Evolutionary conservation across 2,113 vertebrate species (phyloP).

Genomic region (Motacilla alba): DNA sequence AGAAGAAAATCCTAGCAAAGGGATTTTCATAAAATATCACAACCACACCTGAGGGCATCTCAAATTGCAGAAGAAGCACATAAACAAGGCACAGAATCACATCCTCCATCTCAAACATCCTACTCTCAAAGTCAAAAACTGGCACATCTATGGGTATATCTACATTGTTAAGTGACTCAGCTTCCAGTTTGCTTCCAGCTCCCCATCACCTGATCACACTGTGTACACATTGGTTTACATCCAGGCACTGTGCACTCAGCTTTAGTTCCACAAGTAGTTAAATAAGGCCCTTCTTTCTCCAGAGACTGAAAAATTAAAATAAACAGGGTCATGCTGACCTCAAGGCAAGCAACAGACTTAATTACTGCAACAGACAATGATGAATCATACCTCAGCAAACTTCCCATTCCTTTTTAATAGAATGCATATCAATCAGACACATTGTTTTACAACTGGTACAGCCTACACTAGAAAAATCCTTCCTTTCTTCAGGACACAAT

Average conservation of each 20-base stretch:
- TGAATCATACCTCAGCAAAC: slow-evolving; percentile 55
- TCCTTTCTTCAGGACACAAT: not conserved
- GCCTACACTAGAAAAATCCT: not conserved
- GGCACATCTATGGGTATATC: not conserved
- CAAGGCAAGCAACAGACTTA: slow-evolving; percentile 27
- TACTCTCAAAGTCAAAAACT: not conserved
- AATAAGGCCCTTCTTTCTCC: not conserved
- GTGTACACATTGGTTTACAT: not conserved
- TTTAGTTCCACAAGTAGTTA: not conserved
- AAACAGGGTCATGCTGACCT: slow-evolving; percentile 53
- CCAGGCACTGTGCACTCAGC: not conserved
- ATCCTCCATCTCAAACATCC: not conserved
- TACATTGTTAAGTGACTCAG: not conserved
- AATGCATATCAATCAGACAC: slow-evolving; percentile 26
- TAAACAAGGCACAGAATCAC: not conserved
- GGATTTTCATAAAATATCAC: too few relatives aligned
- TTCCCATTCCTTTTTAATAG: slow-evolving; percentile 3
- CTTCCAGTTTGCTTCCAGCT: not conserved
- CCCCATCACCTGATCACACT: not conserved
- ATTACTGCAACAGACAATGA: slow-evolving; percentile 24
- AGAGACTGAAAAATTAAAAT: not conserved
- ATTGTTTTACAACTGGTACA: slow-evolving; percentile 5
- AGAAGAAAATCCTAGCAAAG: too few relatives aligned
- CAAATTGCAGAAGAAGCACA: not conserved
- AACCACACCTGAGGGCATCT: not conserved